phyloP scores from a whole-genome alignment of 1,140 invertebrate genomes.

The Dinoponera quadriceps region DNA sequence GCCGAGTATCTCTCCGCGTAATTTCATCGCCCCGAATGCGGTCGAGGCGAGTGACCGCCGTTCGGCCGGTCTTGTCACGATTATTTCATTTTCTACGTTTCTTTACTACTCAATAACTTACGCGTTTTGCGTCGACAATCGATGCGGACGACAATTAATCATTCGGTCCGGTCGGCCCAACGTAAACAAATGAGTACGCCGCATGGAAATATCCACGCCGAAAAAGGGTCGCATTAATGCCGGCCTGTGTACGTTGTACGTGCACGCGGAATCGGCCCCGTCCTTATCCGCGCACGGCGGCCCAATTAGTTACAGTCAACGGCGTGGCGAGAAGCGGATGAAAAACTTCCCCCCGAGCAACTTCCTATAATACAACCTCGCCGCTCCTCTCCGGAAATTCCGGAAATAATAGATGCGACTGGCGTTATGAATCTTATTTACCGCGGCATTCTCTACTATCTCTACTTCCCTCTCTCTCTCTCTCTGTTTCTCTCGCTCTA shows the following conservation, averaged over 20 bases:
- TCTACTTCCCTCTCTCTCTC: too few species aligned
- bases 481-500: neutral
- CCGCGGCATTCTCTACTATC: constrained; percentile 21
- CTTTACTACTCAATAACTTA: too few species aligned
- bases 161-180: too few species aligned
- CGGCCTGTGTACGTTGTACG: neutral
- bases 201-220: constrained; percentile 18
- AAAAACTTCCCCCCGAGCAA: constrained; percentile 62
- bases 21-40: constrained; percentile 8
- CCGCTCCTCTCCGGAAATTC: constrained; percentile 39
- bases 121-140: too few species aligned
- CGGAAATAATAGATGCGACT: constrained; percentile 65
- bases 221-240: neutral
- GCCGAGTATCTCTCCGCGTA: constrained; percentile 28
- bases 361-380: constrained; percentile 64
- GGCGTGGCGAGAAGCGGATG: constrained; percentile 63
- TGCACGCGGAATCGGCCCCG: constrained; percentile 28
- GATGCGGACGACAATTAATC: too few species aligned
- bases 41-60: too few species aligned
- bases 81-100: too few species aligned
- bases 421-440: constrained; percentile 68
- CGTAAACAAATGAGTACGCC: too few species aligned
- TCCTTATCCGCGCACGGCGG: constrained; percentile 45
- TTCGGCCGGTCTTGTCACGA: too few species aligned
- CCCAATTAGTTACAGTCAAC: constrained; percentile 57